Evolutionary conservation across 1,140 invertebrate species (phyloP), one percentile per base, ranked within the genome.

Genomic region (Polypedilum pembai): DNA sequence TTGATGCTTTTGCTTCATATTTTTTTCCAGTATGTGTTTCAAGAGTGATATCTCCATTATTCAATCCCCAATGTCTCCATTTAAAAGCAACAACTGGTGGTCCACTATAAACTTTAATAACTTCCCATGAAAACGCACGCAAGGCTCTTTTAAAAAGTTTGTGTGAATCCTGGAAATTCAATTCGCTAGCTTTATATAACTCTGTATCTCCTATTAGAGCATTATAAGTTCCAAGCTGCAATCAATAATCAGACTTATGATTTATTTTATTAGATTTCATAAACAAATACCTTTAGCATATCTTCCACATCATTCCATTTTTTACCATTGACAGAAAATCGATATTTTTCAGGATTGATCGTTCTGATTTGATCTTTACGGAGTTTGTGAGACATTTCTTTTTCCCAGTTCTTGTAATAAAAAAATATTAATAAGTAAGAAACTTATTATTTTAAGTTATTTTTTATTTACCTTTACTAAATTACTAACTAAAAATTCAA

Each of bases 61-160:
- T 56, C 12, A 56, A n/a, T 56, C 45, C 45, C 45, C 45, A 56
- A 56, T 56, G 45, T 56, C 45, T 56, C 45, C 45, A 56, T 56
- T 56, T 56, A 15, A 56, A 56, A 4, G 45, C 45, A 56, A 56
- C 45, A 56, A 56, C 45, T n/a, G 45, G 45, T 56, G 45, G 45
- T 56, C 45, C 45, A 56, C 45, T 56, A n/a, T 56, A 56, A 15
- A 56, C 45, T 3, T 56, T 56, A 56, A 56, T 56, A 15, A 12
- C 12, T 56, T 56, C 45, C 45, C 45, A 56, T 15, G 45, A 56
- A n/a, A 56, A 56, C 15, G n/a, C 45, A 56, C 45, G 45, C 4
- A 56, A n/a, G 0, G 45, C 45, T n/a, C 45, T 12, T n/a, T 56
- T 56, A n/a, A 56, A 56, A 15, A 56, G 45, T n/a, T 56, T 56